Evolutionary conservation across 1,140 invertebrate species (phyloP), one percentile per base, ranked within the genome.

Genomic region (Meloidogyne exigua): DNA sequence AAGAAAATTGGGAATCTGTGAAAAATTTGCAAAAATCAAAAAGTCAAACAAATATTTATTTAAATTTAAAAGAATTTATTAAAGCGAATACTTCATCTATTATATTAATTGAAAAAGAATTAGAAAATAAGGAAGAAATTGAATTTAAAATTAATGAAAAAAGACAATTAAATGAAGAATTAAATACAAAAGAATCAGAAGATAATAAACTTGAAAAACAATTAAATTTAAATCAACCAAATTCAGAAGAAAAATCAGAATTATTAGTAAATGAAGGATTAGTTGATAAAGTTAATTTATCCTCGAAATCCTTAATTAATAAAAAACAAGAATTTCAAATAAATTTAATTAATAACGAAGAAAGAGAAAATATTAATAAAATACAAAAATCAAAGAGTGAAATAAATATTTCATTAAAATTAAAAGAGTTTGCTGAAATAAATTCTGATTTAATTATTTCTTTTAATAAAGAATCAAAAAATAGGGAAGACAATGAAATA

Each of bases 211-310:
- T 49, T 18, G 18, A 44, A 42, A 21, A 21, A 2, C 15, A 57
- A 18, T 25, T 44, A 28, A 18, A 15, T n/a, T n/a, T 57, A 10
- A 9, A 32, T 49, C 5, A 26, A 21, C 7, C 5, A 42, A 28
- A 13, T 18, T 26, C 39, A 18, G n/a, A 44, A 44, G 69, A 71
- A 42, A 18, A 28, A 18, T 15, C 15, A 15, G 12, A 73, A 21
- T 36, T 73, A 13, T 36, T 13, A 28, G n/a, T 21, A 73, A 73
- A 73, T 23, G 57, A 39, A 21, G n/a, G 26, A n/a, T n/a, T 32
- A 62, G 2, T 13, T 36, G 39, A 32, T 9, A 25, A n/a, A 32
- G 7, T 10, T 36, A 11, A 15, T 36, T 73, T 57, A 36, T 64
- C 4, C 12, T n/a, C n/a, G 7, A 57, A 57, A 57, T 1, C 49